phyloP scores from a whole-genome alignment of 2,888 invertebrate genomes.

The Pachliopta kotzebuea region DNA sequence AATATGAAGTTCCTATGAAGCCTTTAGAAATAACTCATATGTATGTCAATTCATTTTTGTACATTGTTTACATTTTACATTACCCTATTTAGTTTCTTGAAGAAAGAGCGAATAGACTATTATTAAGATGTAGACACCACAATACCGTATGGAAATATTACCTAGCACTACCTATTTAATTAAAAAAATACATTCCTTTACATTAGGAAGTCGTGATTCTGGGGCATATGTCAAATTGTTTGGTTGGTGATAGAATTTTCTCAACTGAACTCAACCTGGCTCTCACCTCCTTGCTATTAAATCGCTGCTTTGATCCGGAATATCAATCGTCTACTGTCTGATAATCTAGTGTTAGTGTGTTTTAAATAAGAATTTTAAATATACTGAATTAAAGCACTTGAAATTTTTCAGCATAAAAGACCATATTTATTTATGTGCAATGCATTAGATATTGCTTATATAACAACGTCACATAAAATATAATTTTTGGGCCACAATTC shows the following conservation, averaged over 20 bases:
- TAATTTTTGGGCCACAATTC: slow-evolving; percentile 54
- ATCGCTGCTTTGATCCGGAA: too few species aligned
- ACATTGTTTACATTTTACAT: slow-evolving; percentile 10
- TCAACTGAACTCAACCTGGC: too few species aligned
- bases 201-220: slow-evolving; percentile 60
- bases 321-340: too few species aligned
- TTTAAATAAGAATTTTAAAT: too few species aligned
- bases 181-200: slow-evolving; percentile 70
- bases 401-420: too few species aligned
- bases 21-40: slow-evolving; percentile 26
- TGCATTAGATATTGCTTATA: slow-evolving; percentile 41
- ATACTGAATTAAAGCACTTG: too few species aligned
- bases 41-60: slow-evolving; percentile 28
- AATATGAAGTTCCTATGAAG: slow-evolving; percentile 38
- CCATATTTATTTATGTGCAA: slow-evolving; percentile 38
- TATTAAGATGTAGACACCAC: too few species aligned
- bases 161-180: slow-evolving; percentile 50
- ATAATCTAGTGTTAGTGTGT: too few species aligned
- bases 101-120: too few species aligned
- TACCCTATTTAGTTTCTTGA: not conserved
- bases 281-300: too few species aligned
- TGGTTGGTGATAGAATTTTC: too few species aligned
- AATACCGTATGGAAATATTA: slow-evolving; percentile 37
- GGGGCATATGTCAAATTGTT: too few species aligned
- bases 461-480: slow-evolving; percentile 41